Conservation (phyloP, 2,888 invertebrate species). For the Platycheirus rosarum region DNA sequence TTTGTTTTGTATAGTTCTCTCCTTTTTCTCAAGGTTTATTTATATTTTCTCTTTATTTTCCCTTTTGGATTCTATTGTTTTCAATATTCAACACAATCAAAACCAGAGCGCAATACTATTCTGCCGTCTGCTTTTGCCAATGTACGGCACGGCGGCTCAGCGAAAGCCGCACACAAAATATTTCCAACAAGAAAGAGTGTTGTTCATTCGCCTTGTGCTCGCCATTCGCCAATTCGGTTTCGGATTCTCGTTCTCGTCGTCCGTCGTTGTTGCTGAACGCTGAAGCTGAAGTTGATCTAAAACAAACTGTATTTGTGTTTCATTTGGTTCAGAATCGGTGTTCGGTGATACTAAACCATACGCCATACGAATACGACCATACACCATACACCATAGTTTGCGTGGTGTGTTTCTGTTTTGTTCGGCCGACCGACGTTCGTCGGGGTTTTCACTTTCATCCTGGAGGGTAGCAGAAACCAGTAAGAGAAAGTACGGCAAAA, state of each 20-base stretch:
- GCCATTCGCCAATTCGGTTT: too few species aligned
- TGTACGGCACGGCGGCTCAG: not conserved
- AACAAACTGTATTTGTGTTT: constrained; percentile 36
- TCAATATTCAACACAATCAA: constrained; percentile 37
- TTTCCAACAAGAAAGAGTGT: constrained; percentile 39
- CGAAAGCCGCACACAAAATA: constrained; percentile 12
- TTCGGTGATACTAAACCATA: too few species aligned
- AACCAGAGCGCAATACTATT: constrained; percentile 47
- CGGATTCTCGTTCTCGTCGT: not conserved
- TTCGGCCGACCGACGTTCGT: constrained; percentile 3
- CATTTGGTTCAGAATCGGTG: not conserved
- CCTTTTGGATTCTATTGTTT: constrained; percentile 46
- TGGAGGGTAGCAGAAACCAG: constrained; percentile 77
- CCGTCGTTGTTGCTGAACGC: constrained; percentile 23
- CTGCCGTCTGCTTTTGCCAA: not conserved
- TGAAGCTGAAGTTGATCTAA: constrained; percentile 6
- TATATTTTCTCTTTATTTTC: constrained; percentile 56
- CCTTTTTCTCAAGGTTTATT: constrained; percentile 26
- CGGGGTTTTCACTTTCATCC: constrained; percentile 75
- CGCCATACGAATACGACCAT: too few species aligned
- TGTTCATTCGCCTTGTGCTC: not conserved
- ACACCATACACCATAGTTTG: constrained; percentile 37
- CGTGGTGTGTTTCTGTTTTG: constrained; percentile 35
- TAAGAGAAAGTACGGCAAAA: constrained; percentile 82
- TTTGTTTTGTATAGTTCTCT: constrained; percentile 19